Conservation (phyloP, 2,888 invertebrate genomes). For the Phengaris arion region DNA sequence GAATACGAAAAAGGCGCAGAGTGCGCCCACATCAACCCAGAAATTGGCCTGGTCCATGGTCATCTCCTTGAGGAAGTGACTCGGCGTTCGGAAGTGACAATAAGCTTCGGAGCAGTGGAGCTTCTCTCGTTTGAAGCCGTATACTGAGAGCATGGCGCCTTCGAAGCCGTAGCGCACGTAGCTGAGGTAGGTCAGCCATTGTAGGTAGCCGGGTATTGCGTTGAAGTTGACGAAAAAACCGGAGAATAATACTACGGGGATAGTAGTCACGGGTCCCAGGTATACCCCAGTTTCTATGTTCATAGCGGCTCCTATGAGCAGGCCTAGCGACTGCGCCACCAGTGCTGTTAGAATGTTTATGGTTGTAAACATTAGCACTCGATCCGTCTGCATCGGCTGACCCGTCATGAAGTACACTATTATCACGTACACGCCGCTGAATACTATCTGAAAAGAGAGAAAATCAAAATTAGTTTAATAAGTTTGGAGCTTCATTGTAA, state of each 20-base stretch:
- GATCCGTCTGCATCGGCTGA: slow-evolving; percentile 92
- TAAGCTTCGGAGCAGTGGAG: slow-evolving; percentile 90
- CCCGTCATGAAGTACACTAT: slow-evolving; percentile 98
- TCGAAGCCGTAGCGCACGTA: slow-evolving; percentile 95
- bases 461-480: not conserved
- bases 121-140: slow-evolving; percentile 90
- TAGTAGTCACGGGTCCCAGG: slow-evolving; percentile 92
- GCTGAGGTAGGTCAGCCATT: slow-evolving; percentile 93
- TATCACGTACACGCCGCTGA: slow-evolving; percentile 91
- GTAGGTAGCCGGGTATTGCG: slow-evolving; percentile 92
- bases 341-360: slow-evolving; percentile 89
- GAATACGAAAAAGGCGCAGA: slow-evolving; percentile 88
- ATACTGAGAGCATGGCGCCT: slow-evolving; percentile 94
- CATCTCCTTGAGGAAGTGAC: slow-evolving; percentile 91
- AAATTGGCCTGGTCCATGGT: slow-evolving; percentile 88
- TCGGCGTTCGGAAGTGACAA: slow-evolving; percentile 90
- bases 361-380: slow-evolving; percentile 89
- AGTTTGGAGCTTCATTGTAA: too few species aligned
- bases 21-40: slow-evolving; percentile 91
- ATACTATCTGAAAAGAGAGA: slow-evolving; percentile 82
- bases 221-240: slow-evolving; percentile 97
- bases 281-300: slow-evolving; percentile 89
- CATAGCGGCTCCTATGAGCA: slow-evolving; percentile 95
- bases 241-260: slow-evolving; percentile 94
- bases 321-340: slow-evolving; percentile 94